Conservation (phyloP, 2,888 invertebrate species). For the Dendrolimus houi region DNA sequence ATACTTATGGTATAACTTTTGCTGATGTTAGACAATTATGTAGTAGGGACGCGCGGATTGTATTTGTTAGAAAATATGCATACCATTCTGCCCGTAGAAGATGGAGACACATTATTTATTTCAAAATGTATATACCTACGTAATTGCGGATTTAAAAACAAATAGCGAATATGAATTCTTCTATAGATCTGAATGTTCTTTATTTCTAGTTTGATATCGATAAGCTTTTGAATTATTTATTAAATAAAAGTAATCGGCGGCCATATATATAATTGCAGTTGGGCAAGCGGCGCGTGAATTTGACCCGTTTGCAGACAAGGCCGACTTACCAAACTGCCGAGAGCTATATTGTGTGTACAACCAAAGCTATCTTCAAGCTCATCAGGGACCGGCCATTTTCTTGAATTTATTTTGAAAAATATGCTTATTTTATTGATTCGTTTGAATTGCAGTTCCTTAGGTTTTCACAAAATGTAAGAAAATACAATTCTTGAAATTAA, state of each 20-base stretch:
- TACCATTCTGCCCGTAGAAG: no score
- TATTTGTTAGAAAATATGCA: no score
- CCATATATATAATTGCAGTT: constrained; percentile 57
- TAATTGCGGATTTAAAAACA: background rate
- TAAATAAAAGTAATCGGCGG: constrained; percentile 53
- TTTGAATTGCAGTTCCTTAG: background rate
- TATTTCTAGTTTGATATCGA: constrained; percentile 23
- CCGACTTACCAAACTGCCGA: constrained; percentile 44
- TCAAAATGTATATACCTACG: no score
- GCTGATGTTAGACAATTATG: no score
- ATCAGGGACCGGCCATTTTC: constrained; percentile 9
- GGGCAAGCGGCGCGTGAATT: constrained; percentile 48
- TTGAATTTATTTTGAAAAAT: no score
- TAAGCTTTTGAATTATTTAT: constrained; percentile 44
- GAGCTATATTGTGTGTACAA: constrained; percentile 25
- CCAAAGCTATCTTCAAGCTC: constrained; percentile 26
- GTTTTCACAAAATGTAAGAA: background rate
- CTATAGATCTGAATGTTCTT: no score
- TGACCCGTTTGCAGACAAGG: constrained; percentile 57
- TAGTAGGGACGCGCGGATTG: no score
- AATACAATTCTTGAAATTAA: constrained; percentile 14
- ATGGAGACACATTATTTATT: no score
- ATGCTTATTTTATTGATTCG: no score
- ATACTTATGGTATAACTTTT: no score
- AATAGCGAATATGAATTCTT: background rate